Evolutionary conservation across 2,888 invertebrate species (phyloP).

Genomic region (Omphaloscelis lunosa): DNA sequence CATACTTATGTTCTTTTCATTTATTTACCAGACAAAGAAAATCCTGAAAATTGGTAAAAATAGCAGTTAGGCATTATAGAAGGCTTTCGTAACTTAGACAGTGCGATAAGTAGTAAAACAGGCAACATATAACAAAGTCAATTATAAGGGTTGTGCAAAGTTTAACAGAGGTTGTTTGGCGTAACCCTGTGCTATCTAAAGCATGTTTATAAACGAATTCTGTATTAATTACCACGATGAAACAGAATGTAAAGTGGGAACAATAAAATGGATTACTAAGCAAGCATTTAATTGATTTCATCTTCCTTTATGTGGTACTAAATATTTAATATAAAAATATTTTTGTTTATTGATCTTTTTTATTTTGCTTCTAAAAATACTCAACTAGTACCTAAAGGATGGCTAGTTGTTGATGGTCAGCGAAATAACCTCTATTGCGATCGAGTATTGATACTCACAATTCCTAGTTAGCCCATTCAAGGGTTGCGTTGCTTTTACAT

Average conservation of each 20-base stretch:
- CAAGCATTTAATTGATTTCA: not conserved
- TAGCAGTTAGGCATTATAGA: no score
- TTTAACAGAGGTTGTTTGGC: slow-evolving; percentile 80
- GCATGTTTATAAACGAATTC: slow-evolving; percentile 24
- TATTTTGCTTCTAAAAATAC: not conserved
- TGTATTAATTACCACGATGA: slow-evolving; percentile 7
- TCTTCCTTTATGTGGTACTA: no score
- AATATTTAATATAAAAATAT: not conserved
- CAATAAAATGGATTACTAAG: not conserved
- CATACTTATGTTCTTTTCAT: no score
- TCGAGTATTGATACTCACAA: not conserved
- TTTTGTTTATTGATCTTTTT: not conserved
- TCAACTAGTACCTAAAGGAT: not conserved
- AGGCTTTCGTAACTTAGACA: slow-evolving; percentile 63
- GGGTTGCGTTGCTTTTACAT: not conserved
- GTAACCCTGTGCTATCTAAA: slow-evolving; percentile 71
- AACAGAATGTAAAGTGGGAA: not conserved
- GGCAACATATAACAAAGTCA: slow-evolving; percentile 78
- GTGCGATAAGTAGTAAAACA: slow-evolving; percentile 61
- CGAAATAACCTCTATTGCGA: no score
- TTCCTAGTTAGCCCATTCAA: not conserved
- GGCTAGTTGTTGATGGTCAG: not conserved
- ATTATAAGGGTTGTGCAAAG: slow-evolving; percentile 85
- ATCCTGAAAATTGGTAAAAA: no score
- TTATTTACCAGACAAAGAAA: no score